A percentile compares a stretch with the other conserved stretches of the same genome.
Evolutionary conservation across 2,113 vertebrate species (phyloP).

Genomic region (Microcebus tavaratra): DNA sequence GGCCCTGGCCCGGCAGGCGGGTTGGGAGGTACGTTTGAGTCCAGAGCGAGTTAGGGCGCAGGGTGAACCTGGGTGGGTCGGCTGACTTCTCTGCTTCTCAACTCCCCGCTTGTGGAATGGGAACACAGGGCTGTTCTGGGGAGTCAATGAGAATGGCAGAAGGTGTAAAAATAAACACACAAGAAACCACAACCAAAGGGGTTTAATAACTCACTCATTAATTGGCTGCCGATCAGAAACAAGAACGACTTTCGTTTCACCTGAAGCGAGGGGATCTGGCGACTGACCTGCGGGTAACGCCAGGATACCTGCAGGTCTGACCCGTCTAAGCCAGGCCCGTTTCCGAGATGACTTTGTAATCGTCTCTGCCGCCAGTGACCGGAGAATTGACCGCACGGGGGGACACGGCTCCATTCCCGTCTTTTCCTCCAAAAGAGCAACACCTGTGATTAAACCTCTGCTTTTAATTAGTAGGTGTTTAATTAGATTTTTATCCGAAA

Average conservation of each 20-base stretch:
- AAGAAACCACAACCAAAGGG: not conserved
- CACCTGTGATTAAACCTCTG: not conserved
- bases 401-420: not conserved
- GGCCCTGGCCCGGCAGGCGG: accelerated
- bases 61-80: not conserved
- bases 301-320: not conserved
- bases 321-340: not conserved
- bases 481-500: not conserved
- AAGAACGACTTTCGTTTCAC: not conserved
- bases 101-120: not conserved
- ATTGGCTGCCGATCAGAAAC: not conserved
- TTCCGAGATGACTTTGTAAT: not conserved
- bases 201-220: not conserved
- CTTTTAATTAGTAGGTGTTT: not conserved
- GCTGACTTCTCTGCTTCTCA: not conserved
- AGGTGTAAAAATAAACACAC: not conserved
- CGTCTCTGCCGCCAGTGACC: accelerated
- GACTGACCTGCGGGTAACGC: not conserved
- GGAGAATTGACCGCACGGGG: accelerated
- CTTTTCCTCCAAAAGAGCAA: not conserved
- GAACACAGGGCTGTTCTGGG: not conserved
- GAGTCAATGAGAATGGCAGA: not conserved
- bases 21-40: too few species aligned
- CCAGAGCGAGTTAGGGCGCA: not conserved
- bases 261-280: not conserved